A percentile compares a stretch with the other conserved stretches of the same genome.
Conservation (phyloP, 2,113 vertebrate genomes). For the Xenopus laevis region DNA sequence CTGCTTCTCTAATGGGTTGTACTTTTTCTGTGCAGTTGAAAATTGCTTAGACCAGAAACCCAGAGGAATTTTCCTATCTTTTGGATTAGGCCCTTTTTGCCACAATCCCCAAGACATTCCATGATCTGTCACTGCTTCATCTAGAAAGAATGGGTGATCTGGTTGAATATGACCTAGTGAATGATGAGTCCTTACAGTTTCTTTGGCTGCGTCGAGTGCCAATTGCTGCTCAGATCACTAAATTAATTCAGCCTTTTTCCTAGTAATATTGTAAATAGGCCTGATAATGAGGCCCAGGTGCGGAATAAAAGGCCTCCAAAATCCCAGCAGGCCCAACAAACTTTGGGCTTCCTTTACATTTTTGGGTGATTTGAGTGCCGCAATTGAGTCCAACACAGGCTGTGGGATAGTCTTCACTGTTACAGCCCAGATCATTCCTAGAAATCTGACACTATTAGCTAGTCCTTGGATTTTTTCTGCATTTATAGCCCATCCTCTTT, state of each 20-base stretch:
- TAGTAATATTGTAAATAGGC: neutral
- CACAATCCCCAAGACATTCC: too few relatives aligned
- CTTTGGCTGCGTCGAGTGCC: neutral
- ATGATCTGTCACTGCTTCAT: neutral
- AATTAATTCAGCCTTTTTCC: neutral
- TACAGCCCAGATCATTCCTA: neutral
- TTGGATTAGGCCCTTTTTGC: neutral
- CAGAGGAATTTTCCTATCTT: neutral
- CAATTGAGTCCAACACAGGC: neutral
- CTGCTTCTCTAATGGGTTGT: too few relatives aligned
- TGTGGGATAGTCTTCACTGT: neutral
- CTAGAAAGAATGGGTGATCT: neutral
- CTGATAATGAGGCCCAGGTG: neutral
- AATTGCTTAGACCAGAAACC: conserved; percentile 1
- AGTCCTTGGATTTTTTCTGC: neutral
- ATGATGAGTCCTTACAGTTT: neutral
- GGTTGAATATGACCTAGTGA: neutral
- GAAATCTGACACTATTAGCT: neutral
- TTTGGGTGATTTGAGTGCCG: neutral
- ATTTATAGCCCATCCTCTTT: neutral
- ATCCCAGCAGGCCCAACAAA: neutral
- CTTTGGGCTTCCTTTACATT: neutral
- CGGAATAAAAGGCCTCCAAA: neutral
- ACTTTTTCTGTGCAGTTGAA: neutral
- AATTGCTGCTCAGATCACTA: neutral